Conservation (phyloP, 2,797 vertebrate species). For the Cetoscarus ocellatus region DNA sequence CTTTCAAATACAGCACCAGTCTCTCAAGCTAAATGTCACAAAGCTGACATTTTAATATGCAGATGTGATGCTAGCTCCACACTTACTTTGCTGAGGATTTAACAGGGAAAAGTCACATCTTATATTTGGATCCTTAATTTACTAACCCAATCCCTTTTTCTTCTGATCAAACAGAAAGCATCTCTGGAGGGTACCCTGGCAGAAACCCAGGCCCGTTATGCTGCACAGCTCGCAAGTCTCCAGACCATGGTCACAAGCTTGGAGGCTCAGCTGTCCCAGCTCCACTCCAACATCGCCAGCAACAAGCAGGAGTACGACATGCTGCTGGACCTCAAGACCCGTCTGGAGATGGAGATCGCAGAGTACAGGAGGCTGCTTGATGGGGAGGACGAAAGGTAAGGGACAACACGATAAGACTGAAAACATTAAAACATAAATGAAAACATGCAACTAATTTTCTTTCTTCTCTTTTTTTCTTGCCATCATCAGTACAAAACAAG, state of each 20-base stretch:
- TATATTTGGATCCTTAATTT: too few relatives aligned
- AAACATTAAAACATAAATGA: background rate
- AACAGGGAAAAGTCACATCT: too few relatives aligned
- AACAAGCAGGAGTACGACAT: conserved; percentile 89
- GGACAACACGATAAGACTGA: background rate
- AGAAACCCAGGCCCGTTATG: conserved; percentile 76
- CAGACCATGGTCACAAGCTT: conserved; percentile 87
- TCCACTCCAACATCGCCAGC: conserved; percentile 85
- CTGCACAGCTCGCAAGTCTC: conserved; percentile 62
- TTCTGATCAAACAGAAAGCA: conserved; percentile 69
- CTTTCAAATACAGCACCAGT: too few relatives aligned
- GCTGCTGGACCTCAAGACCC: conserved; percentile 91
- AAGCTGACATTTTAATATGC: too few relatives aligned
- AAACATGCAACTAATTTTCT: conserved; percentile 24
- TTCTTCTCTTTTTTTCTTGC: conserved; percentile 15
- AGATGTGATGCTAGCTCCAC: too few relatives aligned
- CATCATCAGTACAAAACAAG: conserved; percentile 67
- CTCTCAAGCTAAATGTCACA: too few relatives aligned
- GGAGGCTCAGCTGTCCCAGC: conserved; percentile 88
- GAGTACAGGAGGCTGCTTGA: conserved; percentile 94
- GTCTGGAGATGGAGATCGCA: conserved; percentile 93
- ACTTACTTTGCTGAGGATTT: too few relatives aligned
- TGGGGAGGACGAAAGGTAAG: conserved; percentile 81
- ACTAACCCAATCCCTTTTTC: background rate
- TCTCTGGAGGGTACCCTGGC: conserved; percentile 78